phyloP scores from a whole-genome alignment of 1,140 invertebrate species.

The Trachymyrmex cornetzi region DNA sequence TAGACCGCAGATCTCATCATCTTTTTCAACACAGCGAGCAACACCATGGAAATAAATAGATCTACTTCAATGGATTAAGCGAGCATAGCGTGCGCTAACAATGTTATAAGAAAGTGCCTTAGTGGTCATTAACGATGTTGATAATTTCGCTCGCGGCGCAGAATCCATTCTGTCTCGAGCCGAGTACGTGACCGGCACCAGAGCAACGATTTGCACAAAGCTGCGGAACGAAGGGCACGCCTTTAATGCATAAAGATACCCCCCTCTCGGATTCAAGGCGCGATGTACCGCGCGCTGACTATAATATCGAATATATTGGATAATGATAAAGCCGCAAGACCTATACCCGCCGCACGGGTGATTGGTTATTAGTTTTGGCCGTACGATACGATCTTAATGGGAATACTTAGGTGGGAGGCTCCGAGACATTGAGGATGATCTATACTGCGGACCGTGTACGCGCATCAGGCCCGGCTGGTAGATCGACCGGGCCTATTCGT shows the following conservation, averaged over 20 bases:
- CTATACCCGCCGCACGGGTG: slow-evolving; percentile 78
- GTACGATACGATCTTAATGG: slow-evolving; percentile 83
- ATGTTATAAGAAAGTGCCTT: slow-evolving; percentile 10
- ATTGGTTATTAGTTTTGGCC: slow-evolving; percentile 85
- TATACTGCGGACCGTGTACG: slow-evolving; percentile 74
- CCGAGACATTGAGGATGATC: slow-evolving; percentile 81
- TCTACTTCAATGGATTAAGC: slow-evolving; percentile 6
- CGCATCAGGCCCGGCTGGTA: slow-evolving; percentile 74
- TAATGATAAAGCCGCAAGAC: slow-evolving; percentile 83
- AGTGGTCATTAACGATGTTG: slow-evolving; percentile 43
- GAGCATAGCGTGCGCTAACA: background rate
- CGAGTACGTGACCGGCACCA: background rate
- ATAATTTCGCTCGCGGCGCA: slow-evolving; percentile 52
- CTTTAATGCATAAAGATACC: slow-evolving; percentile 61
- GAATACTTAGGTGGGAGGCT: slow-evolving; percentile 85
- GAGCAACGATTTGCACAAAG: slow-evolving; percentile 43
- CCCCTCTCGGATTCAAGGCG: slow-evolving; percentile 47
- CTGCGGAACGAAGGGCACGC: slow-evolving; percentile 30
- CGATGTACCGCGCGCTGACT: slow-evolving; percentile 66
- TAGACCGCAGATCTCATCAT: slow-evolving; percentile 13
- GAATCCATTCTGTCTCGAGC: slow-evolving; percentile 20
- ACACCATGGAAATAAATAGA: slow-evolving; percentile 27
- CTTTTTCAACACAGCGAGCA: background rate
- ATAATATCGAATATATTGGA: slow-evolving; percentile 81
- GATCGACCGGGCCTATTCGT: slow-evolving; percentile 77